Conservation (phyloP, 2,113 vertebrate genomes). For the Agelaius tricolor region DNA sequence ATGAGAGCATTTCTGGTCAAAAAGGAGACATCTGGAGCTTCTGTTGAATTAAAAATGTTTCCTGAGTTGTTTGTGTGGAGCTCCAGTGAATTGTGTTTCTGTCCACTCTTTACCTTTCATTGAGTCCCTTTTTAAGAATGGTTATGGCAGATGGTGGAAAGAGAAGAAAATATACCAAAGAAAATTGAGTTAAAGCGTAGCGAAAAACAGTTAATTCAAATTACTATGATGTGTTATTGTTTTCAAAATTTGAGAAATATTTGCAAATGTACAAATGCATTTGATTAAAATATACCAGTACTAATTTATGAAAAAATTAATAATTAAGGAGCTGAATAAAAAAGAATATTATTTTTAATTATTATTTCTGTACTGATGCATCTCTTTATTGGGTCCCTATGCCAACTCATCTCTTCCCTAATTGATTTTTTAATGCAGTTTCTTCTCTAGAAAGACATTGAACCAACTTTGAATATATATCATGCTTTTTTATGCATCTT, state of each 20-base stretch:
- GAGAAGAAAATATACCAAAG: neutral
- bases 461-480: neutral
- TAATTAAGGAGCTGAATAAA: neutral
- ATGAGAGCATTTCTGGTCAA: neutral
- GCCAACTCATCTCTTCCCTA: neutral
- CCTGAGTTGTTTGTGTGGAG: neutral
- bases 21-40: neutral
- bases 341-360: neutral
- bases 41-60: neutral
- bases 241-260: neutral
- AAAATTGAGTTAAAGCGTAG: neutral
- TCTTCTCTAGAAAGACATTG: neutral
- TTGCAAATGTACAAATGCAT: neutral
- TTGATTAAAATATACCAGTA: neutral
- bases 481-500: neutral
- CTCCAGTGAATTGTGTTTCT: neutral
- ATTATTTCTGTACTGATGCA: neutral
- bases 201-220: neutral
- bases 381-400: neutral
- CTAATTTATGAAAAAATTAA: neutral
- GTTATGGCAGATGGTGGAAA: neutral
- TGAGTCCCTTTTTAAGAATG: neutral
- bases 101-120: neutral
- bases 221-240: neutral
- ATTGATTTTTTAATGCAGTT: conserved; percentile 23